Base-by-base conservation (phyloP, 2,888 invertebrate species). In the Xylota sylvarum region DNA sequence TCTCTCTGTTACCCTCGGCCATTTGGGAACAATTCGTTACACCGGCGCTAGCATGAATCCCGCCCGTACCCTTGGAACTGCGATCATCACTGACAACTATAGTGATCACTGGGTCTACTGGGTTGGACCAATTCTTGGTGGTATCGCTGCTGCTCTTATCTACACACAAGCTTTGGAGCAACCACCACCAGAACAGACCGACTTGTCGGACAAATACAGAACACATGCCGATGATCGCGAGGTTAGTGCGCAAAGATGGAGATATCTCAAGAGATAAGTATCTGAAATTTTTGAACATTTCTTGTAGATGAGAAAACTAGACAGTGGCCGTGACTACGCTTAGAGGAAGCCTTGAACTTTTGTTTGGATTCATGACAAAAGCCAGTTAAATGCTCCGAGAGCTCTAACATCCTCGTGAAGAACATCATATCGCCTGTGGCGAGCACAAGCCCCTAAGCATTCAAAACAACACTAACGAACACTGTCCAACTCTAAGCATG, bases 21-120 rank as follows among this genome's bases (percentile, higher is more conserved):
- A 98, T 92, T 93, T 98, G 89, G 95, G 96, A 73, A 96, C 96
- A 12, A 96, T 98, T 90, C 95, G 96, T 93, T 95, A 94, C 90
- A 98, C 98, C 9, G 97, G 98, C 55, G 95, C 97, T 46, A 96
- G 97, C 89, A 98, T 98, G 98, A 98, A 98, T 93, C 97, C 98
- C 0, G 98, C 98, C 0, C 94, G 98, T 85, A 96, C 96, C 81
- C 95, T 98, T 90, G 98, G 98, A 79, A 96, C 97, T 0, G 97
- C 98, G 2, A 95, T 97, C 27, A 95, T 97, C 77, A 95, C 95
- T 88, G 94, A 95, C 83, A 92, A 93, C 35, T 98, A 97, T 96
- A 92, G 93, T 4, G 92, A 96, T 89, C 98, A 98, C 90, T 98
- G 98, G 97, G 96, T 97, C 0, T 98, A 97, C 93, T 98, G 97